phyloP scores from a whole-genome alignment of 2,797 vertebrate genomes.

The Sebastiscus albofasciatus region DNA sequence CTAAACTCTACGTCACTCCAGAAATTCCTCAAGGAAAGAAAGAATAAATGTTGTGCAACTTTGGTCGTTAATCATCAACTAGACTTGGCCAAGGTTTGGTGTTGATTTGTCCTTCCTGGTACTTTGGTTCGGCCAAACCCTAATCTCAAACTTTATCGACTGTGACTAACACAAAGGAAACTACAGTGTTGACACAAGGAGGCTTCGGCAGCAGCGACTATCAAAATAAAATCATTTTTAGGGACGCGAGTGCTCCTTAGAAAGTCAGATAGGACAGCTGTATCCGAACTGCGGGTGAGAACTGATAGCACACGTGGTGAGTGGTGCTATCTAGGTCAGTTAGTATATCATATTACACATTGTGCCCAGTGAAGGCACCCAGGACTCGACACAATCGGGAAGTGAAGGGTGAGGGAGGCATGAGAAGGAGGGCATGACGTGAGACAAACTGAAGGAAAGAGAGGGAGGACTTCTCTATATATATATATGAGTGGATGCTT shows the following conservation, averaged over 20 bases:
- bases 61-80: neutral
- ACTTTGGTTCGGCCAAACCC: neutral
- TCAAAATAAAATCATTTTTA: constrained; percentile 4
- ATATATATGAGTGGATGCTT: neutral
- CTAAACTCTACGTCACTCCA: neutral
- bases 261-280: constrained; percentile 11
- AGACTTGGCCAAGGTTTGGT: neutral
- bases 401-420: constrained; percentile 8
- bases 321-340: constrained; percentile 56
- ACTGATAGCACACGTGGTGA: constrained; percentile 17
- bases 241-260: neutral
- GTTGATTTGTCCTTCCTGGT: neutral
- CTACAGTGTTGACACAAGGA: constrained; percentile 1
- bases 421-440: neutral
- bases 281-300: constrained; percentile 37
- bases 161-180: neutral
- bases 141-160: neutral
- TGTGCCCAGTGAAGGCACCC: constrained; percentile 9
- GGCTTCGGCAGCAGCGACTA: neutral
- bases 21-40: neutral
- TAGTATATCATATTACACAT: constrained; percentile 48
- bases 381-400: constrained; percentile 15
- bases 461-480: neutral
- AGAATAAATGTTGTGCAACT: neutral
- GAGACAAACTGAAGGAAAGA: neutral